phyloP scores from a whole-genome alignment of 2,888 invertebrate genomes.

The Melolontha melolontha region DNA sequence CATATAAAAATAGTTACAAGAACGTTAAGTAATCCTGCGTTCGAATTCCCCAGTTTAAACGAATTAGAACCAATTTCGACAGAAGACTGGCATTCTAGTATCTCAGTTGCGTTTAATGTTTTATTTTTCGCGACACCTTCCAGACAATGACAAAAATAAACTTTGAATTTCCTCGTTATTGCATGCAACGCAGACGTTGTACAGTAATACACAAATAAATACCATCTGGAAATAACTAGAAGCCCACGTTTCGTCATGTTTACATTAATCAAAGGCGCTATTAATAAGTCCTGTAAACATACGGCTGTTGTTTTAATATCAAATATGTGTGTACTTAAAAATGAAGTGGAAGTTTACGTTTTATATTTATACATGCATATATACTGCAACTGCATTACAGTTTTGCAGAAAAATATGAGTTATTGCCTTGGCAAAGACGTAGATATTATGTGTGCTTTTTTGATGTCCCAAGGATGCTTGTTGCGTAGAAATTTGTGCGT shows the following conservation, averaged over 20 bases:
- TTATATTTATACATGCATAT: constrained; percentile 1
- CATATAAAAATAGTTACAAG: no score
- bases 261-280: constrained; percentile 32
- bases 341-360: not conserved
- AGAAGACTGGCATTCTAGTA: not conserved
- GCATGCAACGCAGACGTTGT: constrained; percentile 11
- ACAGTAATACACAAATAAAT: constrained; percentile 22
- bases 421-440: no score
- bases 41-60: constrained; percentile 4
- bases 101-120: constrained; percentile 13
- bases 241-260: constrained; percentile 26
- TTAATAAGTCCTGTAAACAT: constrained; percentile 21
- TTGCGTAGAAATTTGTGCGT: no score
- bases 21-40: not conserved
- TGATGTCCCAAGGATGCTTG: no score
- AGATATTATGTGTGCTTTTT: no score
- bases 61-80: constrained; percentile 12
- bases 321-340: constrained; percentile 4
- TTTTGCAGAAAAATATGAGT: no score
- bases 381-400: no score
- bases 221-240: constrained; percentile 29
- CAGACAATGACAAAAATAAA: constrained; percentile 31
- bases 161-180: constrained; percentile 10
- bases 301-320: constrained; percentile 20
- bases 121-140: constrained; percentile 34